Conservation (phyloP, 30 jellyfish, hydroid and myxozoan species). For the Sanderia malayensis region DNA sequence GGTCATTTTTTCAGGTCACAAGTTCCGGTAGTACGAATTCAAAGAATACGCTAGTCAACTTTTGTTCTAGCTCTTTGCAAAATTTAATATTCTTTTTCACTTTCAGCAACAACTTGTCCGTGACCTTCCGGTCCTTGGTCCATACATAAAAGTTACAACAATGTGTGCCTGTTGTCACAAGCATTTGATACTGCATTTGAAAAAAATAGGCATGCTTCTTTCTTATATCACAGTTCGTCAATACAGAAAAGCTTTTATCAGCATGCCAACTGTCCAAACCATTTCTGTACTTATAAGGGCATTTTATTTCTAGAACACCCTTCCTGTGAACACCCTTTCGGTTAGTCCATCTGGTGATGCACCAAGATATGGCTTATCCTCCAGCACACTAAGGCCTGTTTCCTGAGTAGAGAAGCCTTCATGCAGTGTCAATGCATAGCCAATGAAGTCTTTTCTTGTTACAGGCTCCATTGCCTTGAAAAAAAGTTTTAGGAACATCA, state of each 20-base stretch:
- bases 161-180: slow-evolving; percentile 17
- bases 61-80: slow-evolving; percentile 10
- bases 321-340: too few relatives aligned
- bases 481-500: slow-evolving; percentile 1
- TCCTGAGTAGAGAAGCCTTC: neutral
- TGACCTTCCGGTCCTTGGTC: slow-evolving; percentile 14
- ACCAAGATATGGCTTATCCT: neutral
- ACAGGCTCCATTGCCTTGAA: slow-evolving; percentile 24
- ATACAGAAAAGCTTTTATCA: slow-evolving; percentile 26
- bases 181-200: slow-evolving; percentile 50
- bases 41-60: neutral
- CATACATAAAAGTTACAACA: neutral
- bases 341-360: slow-evolving; percentile 2
- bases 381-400: neutral
- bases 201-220: slow-evolving; percentile 23
- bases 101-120: neutral
- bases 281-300: slow-evolving; percentile 51
- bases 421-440: neutral
- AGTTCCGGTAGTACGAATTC: slow-evolving; percentile 4
- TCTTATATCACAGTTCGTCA: slow-evolving; percentile 3
- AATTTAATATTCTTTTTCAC: slow-evolving; percentile 17
- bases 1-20: slow-evolving; percentile 3
- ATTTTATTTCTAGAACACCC: slow-evolving; percentile 11
- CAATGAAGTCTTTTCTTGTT: slow-evolving; percentile 21
- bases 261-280: slow-evolving; percentile 32